Evolutionary conservation across 2,113 vertebrate species (phyloP), one percentile per base, ranked within the genome.

Genomic region (Scopus umbretta): DNA sequence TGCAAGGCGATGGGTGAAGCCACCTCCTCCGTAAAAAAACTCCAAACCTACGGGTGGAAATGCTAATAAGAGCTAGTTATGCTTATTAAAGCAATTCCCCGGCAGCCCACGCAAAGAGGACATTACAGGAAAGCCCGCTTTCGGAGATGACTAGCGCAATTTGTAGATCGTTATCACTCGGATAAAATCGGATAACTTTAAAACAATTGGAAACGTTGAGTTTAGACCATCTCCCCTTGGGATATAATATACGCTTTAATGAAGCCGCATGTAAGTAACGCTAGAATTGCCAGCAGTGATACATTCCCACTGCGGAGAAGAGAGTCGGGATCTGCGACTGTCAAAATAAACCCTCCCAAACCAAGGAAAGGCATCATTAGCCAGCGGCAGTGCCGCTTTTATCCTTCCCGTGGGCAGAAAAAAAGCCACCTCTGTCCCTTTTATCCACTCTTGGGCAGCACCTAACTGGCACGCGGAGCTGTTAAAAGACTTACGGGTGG

Each of bases 141-240:
- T 67, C 1, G 1, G 62, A 96, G 94, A 92, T 45, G 90, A 88
- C 75, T 82, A 34, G 67, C 2, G 26, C 94, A 71, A 94, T 93
- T 94, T 95, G 95, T 94, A 91, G 88, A 87, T 93, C 67, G 29
- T 91, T 92, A 94, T 80, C 53, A 11, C 91, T 56, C 8, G 5
- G 68, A 38, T 84, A 56, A 79, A 91, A 92, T 84, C 91, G 68
- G 91, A 75, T 86, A 56, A 92, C 88, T 93, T 80, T 17, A 84
- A 90, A 93, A 96, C 90, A 94, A 94, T 80, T 84, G 96, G 73
- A 88, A 90, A 70, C 25, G 63, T 70, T 92, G 92, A 94, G 92
- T 94, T 96, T 79, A 93, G 86, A 53, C 58, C 88, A 5, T 36
- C 26, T 45, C 29, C 92, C 95, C 92, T 25, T 62, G 95, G 94